Percentiles rank a stretch among this genome's conserved stretches.
Conservation (phyloP, 2,797 vertebrate genomes). For the Acrossocheilus wenchowensis region DNA sequence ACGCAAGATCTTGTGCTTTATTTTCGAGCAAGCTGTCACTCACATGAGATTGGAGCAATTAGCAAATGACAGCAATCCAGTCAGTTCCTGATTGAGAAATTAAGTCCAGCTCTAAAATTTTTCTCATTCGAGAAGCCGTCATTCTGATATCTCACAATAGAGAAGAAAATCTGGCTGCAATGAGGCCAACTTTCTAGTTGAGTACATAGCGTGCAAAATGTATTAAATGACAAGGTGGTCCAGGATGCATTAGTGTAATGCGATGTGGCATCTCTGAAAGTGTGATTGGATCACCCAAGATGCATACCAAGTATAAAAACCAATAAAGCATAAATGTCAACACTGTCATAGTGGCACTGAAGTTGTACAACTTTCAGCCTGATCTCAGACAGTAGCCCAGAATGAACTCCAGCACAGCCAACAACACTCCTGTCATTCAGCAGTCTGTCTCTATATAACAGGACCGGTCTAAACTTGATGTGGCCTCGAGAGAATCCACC, state of each 20-base stretch:
- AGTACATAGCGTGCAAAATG: background rate
- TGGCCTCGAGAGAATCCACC: slow-evolving; percentile 67
- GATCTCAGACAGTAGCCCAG: slow-evolving; percentile 3
- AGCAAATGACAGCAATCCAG: background rate
- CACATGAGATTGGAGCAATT: background rate
- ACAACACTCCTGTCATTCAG: slow-evolving; percentile 39
- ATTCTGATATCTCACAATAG: background rate
- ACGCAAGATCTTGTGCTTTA: background rate
- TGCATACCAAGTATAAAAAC: background rate
- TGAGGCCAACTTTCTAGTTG: too few relatives aligned
- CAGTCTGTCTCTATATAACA: slow-evolving; percentile 63
- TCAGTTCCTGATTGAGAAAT: background rate
- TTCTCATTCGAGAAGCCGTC: background rate
- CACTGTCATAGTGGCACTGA: background rate
- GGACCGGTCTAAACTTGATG: slow-evolving; percentile 8
- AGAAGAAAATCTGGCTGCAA: too few relatives aligned
- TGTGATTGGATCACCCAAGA: background rate
- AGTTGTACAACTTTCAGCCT: slow-evolving; percentile 1
- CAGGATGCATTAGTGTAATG: background rate
- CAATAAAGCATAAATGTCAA: background rate
- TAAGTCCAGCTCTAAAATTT: background rate
- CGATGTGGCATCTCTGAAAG: background rate
- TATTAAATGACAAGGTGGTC: background rate
- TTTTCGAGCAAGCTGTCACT: background rate
- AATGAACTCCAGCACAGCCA: slow-evolving; percentile 28